Percentiles rank a stretch among this genome's conserved stretches.
Conservation (phyloP, 2,888 invertebrate genomes). For the Acleris emargana region DNA sequence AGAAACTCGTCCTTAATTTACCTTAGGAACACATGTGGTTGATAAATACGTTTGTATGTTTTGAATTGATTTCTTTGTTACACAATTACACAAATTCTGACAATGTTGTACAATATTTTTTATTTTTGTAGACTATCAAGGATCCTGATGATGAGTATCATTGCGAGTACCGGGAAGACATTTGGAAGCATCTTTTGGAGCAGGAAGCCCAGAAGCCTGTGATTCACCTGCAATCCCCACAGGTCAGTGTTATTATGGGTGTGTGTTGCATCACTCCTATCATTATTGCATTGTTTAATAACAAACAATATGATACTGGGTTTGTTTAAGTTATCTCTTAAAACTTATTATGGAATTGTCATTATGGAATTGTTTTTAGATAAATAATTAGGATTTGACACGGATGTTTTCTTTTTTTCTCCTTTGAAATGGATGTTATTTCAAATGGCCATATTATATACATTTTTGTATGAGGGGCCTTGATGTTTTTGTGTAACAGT, state of each 20-base stretch:
- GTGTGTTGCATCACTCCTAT: conserved; percentile 17
- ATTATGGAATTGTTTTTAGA: too few species aligned
- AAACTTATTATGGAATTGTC: too few species aligned
- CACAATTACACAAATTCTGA: too few species aligned
- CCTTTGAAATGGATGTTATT: too few species aligned
- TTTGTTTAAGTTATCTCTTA: background rate
- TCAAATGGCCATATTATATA: too few species aligned
- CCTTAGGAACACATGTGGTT: conserved; percentile 42
- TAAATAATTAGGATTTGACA: background rate
- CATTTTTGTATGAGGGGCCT: too few species aligned
- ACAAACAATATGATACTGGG: conserved; percentile 8
- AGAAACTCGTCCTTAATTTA: conserved; percentile 50
- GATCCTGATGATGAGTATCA: conserved; percentile 69
- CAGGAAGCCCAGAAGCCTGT: conserved; percentile 70
- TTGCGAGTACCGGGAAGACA: conserved; percentile 73
- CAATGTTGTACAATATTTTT: conserved; percentile 21
- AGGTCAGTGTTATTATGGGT: conserved; percentile 53
- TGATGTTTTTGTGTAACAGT: too few species aligned
- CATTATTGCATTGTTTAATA: conserved; percentile 30
- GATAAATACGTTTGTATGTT: conserved; percentile 1
- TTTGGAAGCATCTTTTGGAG: conserved; percentile 71
- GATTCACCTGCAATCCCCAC: conserved; percentile 78
- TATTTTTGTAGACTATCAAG: conserved; percentile 53
- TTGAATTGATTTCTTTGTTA: conserved; percentile 41
- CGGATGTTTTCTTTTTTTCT: too few species aligned